A percentile compares a stretch with the other conserved stretches of the same genome.
phyloP scores from a whole-genome alignment of 2,797 vertebrate genomes.

The Triplophysa bombifrons region DNA sequence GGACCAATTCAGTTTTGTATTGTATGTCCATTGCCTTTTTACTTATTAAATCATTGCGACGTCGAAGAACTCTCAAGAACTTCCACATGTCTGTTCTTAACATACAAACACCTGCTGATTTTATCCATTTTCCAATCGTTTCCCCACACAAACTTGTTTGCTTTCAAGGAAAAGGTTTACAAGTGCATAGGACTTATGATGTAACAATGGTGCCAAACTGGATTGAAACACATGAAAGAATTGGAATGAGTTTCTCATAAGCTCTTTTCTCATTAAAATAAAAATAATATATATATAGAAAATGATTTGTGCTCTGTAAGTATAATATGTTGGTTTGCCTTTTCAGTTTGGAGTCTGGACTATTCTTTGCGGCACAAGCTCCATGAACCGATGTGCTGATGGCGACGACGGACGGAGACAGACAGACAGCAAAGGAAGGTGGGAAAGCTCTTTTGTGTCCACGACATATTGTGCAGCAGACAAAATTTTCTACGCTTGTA shows the following conservation, averaged over 20 bases:
- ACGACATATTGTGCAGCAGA: conserved; percentile 79
- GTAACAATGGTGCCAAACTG: conserved; percentile 60
- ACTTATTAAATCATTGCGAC: conserved; percentile 22
- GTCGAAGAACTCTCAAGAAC: conserved; percentile 54
- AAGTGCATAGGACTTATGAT: conserved; percentile 82
- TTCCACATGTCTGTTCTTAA: conserved; percentile 62
- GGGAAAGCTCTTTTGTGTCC: conserved; percentile 79
- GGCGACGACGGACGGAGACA: conserved; percentile 71
- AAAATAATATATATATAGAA: conserved; percentile 71
- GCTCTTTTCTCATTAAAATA: conserved; percentile 71
- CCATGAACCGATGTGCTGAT: conserved; percentile 77
- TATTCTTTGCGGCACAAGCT: conserved; percentile 74
- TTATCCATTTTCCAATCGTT: conserved; percentile 58
- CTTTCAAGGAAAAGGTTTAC: conserved; percentile 75
- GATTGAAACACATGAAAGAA: conserved; percentile 72
- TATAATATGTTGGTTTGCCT: conserved; percentile 80
- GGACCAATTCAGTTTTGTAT: conserved; percentile 20
- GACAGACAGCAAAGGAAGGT: conserved; percentile 73
- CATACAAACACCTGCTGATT: conserved; percentile 55
- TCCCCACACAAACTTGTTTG: conserved; percentile 66
- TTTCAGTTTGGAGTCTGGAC: conserved; percentile 75
- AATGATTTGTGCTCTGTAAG: conserved; percentile 73
- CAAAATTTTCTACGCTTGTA: conserved; percentile 77
- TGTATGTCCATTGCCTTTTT: conserved; percentile 34
- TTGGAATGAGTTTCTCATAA: conserved; percentile 72